Evolutionary conservation across 1,140 invertebrate species (phyloP), one percentile per base, ranked within the genome.

Genomic region (Eumeta japonica): DNA sequence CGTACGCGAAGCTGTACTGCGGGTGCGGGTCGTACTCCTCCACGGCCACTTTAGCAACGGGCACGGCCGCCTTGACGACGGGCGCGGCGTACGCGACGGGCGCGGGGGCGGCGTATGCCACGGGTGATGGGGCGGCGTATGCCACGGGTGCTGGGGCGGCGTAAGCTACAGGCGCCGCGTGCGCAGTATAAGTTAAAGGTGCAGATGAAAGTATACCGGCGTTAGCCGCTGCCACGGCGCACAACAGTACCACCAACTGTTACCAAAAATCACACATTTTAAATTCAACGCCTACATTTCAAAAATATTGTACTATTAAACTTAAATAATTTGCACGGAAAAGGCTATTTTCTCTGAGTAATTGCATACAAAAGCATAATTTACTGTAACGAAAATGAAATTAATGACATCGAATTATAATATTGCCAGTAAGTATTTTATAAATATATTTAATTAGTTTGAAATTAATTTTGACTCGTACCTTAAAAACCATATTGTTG

Each of bases 1-100:
- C 77, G 52, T 84, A 84, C 2, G 76, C 75, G 50, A 81, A 84
- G 37, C 77, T 71, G 57, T 83, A 84, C 37, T 83, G 80, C 0
- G 82, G 81, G 43, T 81, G 75, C 15, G 77, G 71, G 37, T 79
- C 73, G 47, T 58, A 63, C 4, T 55, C 55, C 11, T 58, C 55
- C 4, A 53, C 51, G 20, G 52, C 51, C 17, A 56, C 46, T 18
- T 59, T 55, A 28, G 55, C 45, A 19, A 53, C 31, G 11, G 51
- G 48, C 4, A 53, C 51, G 20, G 52, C 51, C 17, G 55, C 46
- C 20, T 59, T 55, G 29, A 54, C 45, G 24, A 53, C 31, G 11
- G 51, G 48, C 1, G 40, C 55, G 24, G 57, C 53, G 11, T 51
- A 33, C 20, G 40, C 29, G n/a, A 50, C 37, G n/a, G 48, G 46